Conservation (phyloP, 2,797 vertebrate genomes). For the Oreochromis mossambicus region DNA sequence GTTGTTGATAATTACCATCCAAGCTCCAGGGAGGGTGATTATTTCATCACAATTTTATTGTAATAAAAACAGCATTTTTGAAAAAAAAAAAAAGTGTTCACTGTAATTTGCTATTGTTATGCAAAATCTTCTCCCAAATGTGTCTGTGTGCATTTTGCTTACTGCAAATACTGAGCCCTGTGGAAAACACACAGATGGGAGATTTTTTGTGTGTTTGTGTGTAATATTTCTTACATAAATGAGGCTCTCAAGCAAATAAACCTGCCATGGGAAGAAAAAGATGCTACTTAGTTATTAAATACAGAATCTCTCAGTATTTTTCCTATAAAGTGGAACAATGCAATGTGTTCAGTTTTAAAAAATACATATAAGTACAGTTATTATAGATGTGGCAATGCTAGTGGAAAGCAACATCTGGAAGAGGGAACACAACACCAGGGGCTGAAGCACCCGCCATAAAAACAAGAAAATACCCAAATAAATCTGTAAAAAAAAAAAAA, state of each 20-base stretch:
- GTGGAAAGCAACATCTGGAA: background rate
- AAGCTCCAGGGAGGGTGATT: constrained; percentile 11
- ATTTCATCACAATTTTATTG: constrained; percentile 23
- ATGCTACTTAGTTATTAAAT: background rate
- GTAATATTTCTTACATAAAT: background rate
- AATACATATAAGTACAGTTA: background rate
- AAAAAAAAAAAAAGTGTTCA: background rate
- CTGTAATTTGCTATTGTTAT: background rate
- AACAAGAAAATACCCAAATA: background rate
- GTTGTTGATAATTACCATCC: constrained; percentile 23
- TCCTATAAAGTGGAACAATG: background rate
- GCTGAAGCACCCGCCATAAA: background rate
- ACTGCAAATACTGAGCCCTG: background rate
- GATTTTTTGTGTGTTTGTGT: background rate
- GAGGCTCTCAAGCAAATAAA: background rate
- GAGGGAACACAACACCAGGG: background rate
- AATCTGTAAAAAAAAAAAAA: background rate
- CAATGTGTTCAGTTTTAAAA: background rate
- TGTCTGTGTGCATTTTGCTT: background rate
- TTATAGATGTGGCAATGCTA: background rate
- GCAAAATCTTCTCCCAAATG: background rate
- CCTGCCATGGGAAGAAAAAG: background rate
- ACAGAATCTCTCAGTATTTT: background rate
- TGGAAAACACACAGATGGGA: background rate
- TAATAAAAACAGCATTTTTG: constrained; percentile 10